Evolutionary conservation across 1,140 invertebrate genomes (phyloP).

Genomic region (Tetragnatha versicolor): DNA sequence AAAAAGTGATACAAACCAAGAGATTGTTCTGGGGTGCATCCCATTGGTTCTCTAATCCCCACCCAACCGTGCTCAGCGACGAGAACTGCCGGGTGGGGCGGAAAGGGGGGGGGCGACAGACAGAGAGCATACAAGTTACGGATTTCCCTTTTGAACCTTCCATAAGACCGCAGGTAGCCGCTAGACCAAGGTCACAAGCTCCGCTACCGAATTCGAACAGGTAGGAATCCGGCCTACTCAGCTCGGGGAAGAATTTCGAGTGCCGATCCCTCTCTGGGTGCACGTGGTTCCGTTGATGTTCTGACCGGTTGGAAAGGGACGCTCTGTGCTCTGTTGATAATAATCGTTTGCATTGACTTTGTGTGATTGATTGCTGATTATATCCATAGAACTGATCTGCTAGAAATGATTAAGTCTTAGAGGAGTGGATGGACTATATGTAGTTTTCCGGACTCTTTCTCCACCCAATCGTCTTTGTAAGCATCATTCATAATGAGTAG

Average conservation of each 20-base stretch:
- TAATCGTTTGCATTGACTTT: background rate
- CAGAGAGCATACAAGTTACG: constrained; percentile 30
- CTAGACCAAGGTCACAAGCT: constrained; percentile 23
- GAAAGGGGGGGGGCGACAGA: background rate
- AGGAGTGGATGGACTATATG: too few species aligned
- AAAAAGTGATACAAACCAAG: constrained; percentile 18
- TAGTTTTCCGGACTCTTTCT: too few species aligned
- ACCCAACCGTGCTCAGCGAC: constrained; percentile 29
- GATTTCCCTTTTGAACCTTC: constrained; percentile 36
- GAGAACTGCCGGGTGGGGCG: constrained; percentile 13
- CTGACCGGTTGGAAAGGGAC: background rate
- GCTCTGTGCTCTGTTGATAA: background rate
- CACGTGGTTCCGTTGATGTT: background rate
- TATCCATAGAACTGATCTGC: too few species aligned
- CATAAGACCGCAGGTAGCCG: constrained; percentile 35
- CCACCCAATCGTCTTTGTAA: background rate
- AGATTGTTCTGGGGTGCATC: background rate
- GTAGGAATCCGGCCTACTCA: constrained; percentile 11
- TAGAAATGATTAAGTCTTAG: too few species aligned
- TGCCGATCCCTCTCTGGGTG: background rate
- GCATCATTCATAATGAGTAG: constrained; percentile 9
- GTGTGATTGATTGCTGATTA: background rate
- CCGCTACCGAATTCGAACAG: constrained; percentile 18
- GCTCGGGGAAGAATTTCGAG: background rate
- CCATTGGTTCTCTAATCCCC: constrained; percentile 36